Evolutionary conservation across 2,888 invertebrate genomes (phyloP).

Genomic region (Rhabditoides inermis): DNA sequence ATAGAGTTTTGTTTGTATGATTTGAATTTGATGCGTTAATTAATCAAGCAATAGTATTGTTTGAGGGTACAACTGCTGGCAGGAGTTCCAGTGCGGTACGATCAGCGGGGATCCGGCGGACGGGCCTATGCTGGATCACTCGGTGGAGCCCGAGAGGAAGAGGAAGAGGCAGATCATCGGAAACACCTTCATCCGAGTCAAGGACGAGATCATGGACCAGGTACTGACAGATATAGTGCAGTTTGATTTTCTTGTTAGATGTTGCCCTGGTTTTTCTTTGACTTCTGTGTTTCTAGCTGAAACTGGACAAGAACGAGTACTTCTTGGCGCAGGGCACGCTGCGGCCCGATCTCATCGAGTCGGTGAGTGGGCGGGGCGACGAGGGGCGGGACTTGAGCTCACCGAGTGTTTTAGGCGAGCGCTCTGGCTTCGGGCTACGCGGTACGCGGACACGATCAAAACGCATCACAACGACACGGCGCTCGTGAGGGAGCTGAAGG

Average conservation of each 20-base stretch:
- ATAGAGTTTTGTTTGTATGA: too few species aligned
- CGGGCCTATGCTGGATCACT: slow-evolving; percentile 24
- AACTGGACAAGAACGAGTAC: slow-evolving; percentile 70
- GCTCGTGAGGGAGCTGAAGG: slow-evolving; percentile 71
- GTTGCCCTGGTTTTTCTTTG: neutral
- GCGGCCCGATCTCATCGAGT: slow-evolving; percentile 94
- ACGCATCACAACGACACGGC: slow-evolving; percentile 99
- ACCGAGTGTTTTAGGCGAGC: slow-evolving; percentile 1
- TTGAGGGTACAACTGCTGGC: slow-evolving; percentile 38
- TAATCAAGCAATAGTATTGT: neutral
- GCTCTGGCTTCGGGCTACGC: slow-evolving; percentile 67
- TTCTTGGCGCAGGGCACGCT: slow-evolving; percentile 65
- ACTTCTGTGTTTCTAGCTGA: slow-evolving; percentile 61
- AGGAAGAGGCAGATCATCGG: slow-evolving; percentile 97
- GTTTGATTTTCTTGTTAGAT: too few species aligned
- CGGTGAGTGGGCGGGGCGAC: slow-evolving; percentile 70
- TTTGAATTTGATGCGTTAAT: neutral
- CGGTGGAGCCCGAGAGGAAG: slow-evolving; percentile 83
- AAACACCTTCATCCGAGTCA: slow-evolving; percentile 82
- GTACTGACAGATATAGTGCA: too few species aligned
- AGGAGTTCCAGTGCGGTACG: slow-evolving; percentile 34
- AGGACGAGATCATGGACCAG: slow-evolving; percentile 37
- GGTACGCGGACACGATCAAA: slow-evolving; percentile 88
- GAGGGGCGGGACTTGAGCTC: too few species aligned
- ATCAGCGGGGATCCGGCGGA: slow-evolving; percentile 11